These are phyloP conservation scores for Pavo muticus DNA, from an alignment of 2,113 vertebrate species.

Conservation along the genomic window DNA sequence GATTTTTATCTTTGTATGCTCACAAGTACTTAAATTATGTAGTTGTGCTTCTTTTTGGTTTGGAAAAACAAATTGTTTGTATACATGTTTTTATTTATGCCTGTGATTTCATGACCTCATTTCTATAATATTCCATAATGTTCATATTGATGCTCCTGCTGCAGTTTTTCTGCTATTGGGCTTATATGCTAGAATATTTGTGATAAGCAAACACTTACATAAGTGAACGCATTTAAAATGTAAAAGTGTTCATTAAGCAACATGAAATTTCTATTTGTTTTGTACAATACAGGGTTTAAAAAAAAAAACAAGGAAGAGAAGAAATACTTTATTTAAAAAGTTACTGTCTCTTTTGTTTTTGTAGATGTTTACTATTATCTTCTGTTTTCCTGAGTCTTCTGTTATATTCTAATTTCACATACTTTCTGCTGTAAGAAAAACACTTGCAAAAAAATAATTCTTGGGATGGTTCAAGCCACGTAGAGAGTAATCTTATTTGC, in stretches of 20 bases:
- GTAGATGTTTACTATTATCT: background rate
- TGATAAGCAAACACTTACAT: background rate
- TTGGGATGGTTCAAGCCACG: background rate
- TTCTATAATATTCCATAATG: background rate
- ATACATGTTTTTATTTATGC: background rate
- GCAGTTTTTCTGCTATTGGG: background rate
- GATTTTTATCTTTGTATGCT: background rate
- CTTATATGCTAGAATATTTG: background rate
- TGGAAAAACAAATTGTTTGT: background rate
- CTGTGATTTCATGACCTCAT: background rate
- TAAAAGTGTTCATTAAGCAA: background rate
- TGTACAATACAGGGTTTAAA: background rate
- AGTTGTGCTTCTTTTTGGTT: background rate
- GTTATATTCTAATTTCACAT: slow-evolving; percentile 44
- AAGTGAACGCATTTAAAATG: background rate
- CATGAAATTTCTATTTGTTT: background rate
- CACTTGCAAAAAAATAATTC: background rate
- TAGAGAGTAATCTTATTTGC: slow-evolving; percentile 10
- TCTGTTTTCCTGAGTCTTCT: background rate
- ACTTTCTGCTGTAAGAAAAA: slow-evolving; percentile 49
- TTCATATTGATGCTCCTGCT: background rate
- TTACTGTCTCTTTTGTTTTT: background rate
- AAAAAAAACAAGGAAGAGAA: background rate
- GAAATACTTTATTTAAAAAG: background rate
- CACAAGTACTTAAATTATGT: background rate